Conservation (phyloP, 2,888 invertebrate genomes). For the Archips xylosteana region DNA sequence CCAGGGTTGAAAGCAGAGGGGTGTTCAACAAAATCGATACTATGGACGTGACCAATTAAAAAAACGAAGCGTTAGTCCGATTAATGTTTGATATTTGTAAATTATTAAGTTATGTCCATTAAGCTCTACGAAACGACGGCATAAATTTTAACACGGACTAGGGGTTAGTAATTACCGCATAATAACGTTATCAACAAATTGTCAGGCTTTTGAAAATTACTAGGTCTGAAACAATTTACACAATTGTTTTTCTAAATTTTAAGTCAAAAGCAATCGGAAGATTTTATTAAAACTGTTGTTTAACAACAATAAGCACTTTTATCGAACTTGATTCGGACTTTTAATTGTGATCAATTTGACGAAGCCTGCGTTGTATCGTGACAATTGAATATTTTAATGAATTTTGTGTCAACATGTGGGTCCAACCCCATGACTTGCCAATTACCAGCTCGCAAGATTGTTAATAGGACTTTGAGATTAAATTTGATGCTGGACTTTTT, state of each 20-base stretch:
- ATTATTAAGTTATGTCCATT: conserved; percentile 49
- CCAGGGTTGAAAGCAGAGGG: conserved; percentile 58
- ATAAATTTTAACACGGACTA: conserved; percentile 10
- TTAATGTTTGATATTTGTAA: conserved; percentile 59
- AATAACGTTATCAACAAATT: neutral
- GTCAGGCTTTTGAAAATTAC: conserved; percentile 9
- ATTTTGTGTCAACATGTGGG: neutral
- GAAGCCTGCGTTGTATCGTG: too few species aligned
- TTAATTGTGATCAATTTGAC: neutral
- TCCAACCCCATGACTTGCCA: conserved; percentile 7
- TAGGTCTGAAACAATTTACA: neutral
- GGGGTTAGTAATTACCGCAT: conserved; percentile 17
- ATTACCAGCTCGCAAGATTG: conserved; percentile 11
- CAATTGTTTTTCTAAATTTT: neutral
- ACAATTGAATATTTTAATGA: neutral
- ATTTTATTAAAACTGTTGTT: neutral
- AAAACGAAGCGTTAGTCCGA: conserved; percentile 52
- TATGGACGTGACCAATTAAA: conserved; percentile 61
- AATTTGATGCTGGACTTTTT: conserved; percentile 9
- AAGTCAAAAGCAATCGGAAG: neutral
- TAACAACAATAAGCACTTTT: neutral
- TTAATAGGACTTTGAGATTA: neutral
- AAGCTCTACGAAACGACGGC: conserved; percentile 34
- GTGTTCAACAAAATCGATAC: conserved; percentile 64
- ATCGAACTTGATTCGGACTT: neutral